These are phyloP conservation scores for Nasonia longicornis DNA, from an alignment of 1,140 invertebrate species.

Conservation along the genomic window DNA sequence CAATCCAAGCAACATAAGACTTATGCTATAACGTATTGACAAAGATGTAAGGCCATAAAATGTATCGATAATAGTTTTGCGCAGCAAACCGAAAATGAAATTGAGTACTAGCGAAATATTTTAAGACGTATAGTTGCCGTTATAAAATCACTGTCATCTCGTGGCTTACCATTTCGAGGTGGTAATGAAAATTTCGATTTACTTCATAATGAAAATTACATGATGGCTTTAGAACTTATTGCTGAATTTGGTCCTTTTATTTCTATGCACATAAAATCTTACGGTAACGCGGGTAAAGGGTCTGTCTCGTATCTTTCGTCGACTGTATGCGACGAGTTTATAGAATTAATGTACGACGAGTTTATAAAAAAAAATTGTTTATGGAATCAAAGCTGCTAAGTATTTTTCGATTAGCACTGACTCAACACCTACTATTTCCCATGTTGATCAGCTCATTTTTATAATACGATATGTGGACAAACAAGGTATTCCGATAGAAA, in stretches of 20 bases:
- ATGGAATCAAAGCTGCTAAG: constrained; percentile 46
- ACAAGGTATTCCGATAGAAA: constrained; percentile 33
- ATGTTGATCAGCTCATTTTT: constrained; percentile 46
- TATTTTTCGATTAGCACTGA: constrained; percentile 55
- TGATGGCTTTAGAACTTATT: constrained; percentile 50
- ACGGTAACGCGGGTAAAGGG: constrained; percentile 37
- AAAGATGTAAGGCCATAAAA: too few species aligned
- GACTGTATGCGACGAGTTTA: too few species aligned
- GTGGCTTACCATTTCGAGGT: constrained; percentile 47
- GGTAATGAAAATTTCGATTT: constrained; percentile 46
- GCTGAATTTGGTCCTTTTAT: constrained; percentile 51
- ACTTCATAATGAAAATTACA: constrained; percentile 50
- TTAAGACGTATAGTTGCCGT: too few species aligned
- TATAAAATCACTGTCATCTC: too few species aligned
- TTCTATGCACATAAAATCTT: constrained; percentile 46
- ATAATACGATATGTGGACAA: background rate
- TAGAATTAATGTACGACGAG: too few species aligned
- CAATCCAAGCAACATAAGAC: too few species aligned
- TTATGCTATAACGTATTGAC: too few species aligned
- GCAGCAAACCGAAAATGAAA: too few species aligned
- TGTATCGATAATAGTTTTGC: too few species aligned
- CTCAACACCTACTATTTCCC: constrained; percentile 51
- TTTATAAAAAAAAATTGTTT: constrained; percentile 42
- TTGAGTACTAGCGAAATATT: too few species aligned
- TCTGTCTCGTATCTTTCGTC: too few species aligned